Conservation (phyloP, 2,888 invertebrate genomes). For the Xiphydria camelus region DNA sequence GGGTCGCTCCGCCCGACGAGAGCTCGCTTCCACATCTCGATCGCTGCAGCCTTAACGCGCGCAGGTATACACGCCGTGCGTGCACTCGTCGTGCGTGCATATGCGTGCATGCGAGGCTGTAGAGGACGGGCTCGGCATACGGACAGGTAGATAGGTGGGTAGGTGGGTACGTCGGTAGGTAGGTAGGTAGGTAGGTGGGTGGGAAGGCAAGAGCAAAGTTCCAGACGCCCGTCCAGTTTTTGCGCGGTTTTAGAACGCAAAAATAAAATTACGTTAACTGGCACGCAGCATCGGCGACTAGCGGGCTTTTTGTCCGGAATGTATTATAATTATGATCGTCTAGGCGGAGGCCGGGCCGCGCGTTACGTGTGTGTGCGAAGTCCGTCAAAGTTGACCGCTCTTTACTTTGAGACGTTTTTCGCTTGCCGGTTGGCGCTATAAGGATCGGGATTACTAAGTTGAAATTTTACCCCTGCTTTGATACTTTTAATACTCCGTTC, state of each 20-base stretch:
- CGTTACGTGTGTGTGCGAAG: neutral
- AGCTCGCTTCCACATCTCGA: too few species aligned
- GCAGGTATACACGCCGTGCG: too few species aligned
- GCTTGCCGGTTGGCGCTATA: too few species aligned
- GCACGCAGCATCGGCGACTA: constrained; percentile 19
- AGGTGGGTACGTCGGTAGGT: constrained; percentile 6
- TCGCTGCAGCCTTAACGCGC: too few species aligned
- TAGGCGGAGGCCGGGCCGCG: constrained; percentile 2
- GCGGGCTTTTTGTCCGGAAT: too few species aligned
- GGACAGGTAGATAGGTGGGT: neutral
- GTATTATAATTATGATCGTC: constrained; percentile 14
- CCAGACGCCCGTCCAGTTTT: constrained; percentile 29
- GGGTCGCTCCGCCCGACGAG: too few species aligned
- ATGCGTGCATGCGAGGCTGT: neutral
- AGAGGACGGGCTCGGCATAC: neutral
- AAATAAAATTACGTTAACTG: constrained; percentile 37
- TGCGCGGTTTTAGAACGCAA: constrained; percentile 36
- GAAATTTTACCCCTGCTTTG: too few species aligned
- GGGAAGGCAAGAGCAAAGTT: constrained; percentile 11
- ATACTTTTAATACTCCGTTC: too few species aligned
- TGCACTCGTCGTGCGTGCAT: too few species aligned
- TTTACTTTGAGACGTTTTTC: too few species aligned
- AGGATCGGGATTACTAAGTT: too few species aligned
- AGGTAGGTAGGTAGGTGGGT: constrained; percentile 3
- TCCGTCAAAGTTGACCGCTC: too few species aligned